Evolutionary conservation across 2,888 invertebrate genomes (phyloP).

Genomic region (Scaptomyza polygonia): DNA sequence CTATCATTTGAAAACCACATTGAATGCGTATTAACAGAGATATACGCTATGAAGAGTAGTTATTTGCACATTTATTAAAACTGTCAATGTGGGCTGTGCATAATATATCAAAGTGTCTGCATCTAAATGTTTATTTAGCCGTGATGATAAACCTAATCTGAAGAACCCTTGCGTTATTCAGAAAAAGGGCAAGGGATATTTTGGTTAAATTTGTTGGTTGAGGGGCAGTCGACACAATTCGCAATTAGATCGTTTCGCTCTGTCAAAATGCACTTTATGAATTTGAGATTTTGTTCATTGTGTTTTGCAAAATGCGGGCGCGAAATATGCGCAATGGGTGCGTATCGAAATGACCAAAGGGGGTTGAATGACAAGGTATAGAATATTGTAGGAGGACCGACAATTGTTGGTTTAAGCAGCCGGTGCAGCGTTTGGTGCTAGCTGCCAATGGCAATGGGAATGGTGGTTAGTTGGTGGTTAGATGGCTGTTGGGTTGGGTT

Average conservation of each 20-base stretch:
- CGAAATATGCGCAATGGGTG: conserved; percentile 80
- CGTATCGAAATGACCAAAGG: conserved; percentile 55
- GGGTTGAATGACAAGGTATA: conserved; percentile 15
- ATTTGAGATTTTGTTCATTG: conserved; percentile 23
- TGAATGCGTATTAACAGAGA: neutral
- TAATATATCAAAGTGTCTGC: conserved; percentile 62
- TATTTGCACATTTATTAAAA: conserved; percentile 16
- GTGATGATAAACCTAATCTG: conserved; percentile 61
- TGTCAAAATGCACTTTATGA: conserved; percentile 72
- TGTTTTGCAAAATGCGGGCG: conserved; percentile 60
- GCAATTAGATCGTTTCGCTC: conserved; percentile 71
- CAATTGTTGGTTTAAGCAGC: conserved; percentile 81
- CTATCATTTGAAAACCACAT: neutral
- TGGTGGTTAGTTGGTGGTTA: conserved; percentile 47
- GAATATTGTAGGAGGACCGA: conserved; percentile 68
- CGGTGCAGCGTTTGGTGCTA: conserved; percentile 63
- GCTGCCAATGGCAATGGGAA: conserved; percentile 20
- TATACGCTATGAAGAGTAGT: neutral
- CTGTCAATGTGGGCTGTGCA: conserved; percentile 60
- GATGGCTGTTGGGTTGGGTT: conserved; percentile 49
- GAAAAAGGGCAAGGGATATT: neutral
- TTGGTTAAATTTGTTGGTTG: conserved; percentile 28
- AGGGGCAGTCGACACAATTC: conserved; percentile 38
- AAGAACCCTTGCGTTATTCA: conserved; percentile 32
- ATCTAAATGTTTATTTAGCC: conserved; percentile 65